Conservation (phyloP, 2,797 vertebrate genomes). For the Ataeniobius toweri region DNA sequence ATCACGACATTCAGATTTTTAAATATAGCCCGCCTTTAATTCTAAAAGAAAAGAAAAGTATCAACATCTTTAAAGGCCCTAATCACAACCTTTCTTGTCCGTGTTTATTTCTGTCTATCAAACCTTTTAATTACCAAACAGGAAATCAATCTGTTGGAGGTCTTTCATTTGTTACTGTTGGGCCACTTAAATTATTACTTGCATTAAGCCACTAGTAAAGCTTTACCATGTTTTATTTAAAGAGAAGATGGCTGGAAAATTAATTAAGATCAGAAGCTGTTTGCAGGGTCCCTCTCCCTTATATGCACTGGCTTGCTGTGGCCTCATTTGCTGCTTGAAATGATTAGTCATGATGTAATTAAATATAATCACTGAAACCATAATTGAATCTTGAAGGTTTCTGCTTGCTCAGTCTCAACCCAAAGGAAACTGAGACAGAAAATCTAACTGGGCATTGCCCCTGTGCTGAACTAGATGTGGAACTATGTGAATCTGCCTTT, state of each 20-base stretch:
- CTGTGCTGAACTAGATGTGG: conserved; percentile 1
- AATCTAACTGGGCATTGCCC: conserved; percentile 1
- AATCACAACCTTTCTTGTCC: conserved; percentile 73
- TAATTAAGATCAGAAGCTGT: conserved; percentile 15
- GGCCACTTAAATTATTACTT: conserved; percentile 77
- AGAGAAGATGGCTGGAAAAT: conserved; percentile 40
- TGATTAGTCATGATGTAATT: conserved; percentile 14
- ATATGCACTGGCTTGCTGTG: conserved; percentile 14
- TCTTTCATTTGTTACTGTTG: conserved; percentile 79
- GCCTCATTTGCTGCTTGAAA: conserved; percentile 33
- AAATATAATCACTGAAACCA: conserved; percentile 36
- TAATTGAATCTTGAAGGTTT: conserved; percentile 7
- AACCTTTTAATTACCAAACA: conserved; percentile 79
- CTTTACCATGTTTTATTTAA: conserved; percentile 62
- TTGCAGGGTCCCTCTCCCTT: neutral
- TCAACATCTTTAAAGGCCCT: conserved; percentile 70
- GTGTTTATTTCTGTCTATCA: conserved; percentile 73
- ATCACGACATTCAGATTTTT: conserved; percentile 38
- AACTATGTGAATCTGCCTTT: conserved; percentile 48
- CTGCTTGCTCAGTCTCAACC: neutral
- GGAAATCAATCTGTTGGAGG: conserved; percentile 72
- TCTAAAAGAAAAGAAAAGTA: conserved; percentile 41
- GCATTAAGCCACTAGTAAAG: conserved; percentile 73
- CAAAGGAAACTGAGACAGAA: neutral
- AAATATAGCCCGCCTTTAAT: conserved; percentile 49